A percentile compares a stretch with the other conserved stretches of the same genome.
Conservation (phyloP, 1,140 invertebrate genomes). For the Teleogryllus occipitalis region DNA sequence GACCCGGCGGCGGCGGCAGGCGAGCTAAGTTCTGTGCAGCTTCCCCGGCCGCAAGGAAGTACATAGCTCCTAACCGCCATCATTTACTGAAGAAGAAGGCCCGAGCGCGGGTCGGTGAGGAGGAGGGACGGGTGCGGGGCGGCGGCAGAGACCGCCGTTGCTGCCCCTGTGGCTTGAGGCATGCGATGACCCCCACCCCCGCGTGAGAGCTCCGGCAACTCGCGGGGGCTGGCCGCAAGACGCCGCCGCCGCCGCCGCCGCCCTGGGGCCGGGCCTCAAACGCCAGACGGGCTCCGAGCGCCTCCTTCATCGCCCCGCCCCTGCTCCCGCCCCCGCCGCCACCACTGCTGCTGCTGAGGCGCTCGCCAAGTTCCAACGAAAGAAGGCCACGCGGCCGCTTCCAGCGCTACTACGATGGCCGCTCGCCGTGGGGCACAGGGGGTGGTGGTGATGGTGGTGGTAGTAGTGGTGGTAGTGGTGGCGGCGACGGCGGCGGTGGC, state of each 20-base stretch:
- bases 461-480: no score
- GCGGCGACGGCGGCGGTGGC: not conserved
- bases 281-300: not conserved
- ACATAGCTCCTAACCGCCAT: constrained; percentile 3
- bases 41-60: not conserved
- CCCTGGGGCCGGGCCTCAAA: not conserved
- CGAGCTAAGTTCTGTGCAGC: not conserved
- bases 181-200: not conserved
- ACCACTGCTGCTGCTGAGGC: not conserved
- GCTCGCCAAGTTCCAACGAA: not conserved
- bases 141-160: not conserved
- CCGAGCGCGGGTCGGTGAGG: not conserved
- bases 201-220: not conserved
- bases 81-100: not conserved
- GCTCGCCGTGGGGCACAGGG: no score
- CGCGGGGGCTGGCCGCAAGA: no score
- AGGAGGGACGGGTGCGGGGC: not conserved
- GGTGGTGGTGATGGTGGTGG: no score
- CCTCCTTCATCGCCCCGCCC: no score
- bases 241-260: no score
- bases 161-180: not conserved
- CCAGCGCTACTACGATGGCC: no score
- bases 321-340: no score
- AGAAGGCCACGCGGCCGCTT: no score
- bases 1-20: not conserved